Base-by-base conservation (phyloP, 2,797 vertebrate genomes). In the Anisognathus igniventris region DNA sequence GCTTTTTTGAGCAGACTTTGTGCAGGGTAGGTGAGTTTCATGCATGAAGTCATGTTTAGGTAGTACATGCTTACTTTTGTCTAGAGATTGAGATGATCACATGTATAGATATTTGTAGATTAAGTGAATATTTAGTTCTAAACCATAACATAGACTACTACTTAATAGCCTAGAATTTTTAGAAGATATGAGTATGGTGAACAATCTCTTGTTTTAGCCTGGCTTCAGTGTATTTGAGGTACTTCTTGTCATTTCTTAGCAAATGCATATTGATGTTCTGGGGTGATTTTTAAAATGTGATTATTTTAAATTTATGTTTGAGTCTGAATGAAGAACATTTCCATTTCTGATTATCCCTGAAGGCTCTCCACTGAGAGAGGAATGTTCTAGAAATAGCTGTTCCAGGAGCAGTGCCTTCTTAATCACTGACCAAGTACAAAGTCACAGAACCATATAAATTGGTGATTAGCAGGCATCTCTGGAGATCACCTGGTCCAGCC, bases 251-350 rank as follows among this genome's bases (percentile, higher is more conserved):
- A 60, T 68, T 62, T 81, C 71, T 90, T 76, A 80, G 30, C 30
- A 61, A 2, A 4, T 25, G 9, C 2, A 13, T 45, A 20, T 84
- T 56, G 37, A 17, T 60, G 9, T 51, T 62, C 15, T 39, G 48
- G 18, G 2, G 4, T 28, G 17, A 1, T 8, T 64, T 57, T 70
- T 58, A 1, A 4, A 56, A 45, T 45, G 28, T 2, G 3, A 22
- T 76, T 61, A 14, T 61, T 92, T 65, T 73, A 4, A 54, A 3
- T 35, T 84, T 20, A 30, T 30, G 3, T 57, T 65, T 79, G 44
- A 47, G 8, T 44, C 48, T 71, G 18, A 66, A 58, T 42, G 5
- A 71, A 35, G 53, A 67, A 6, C 65, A 54, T 9, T 74, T 82
- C 25, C 10, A n/a, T 67, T 85, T 82, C 27, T 62, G 14, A 15